Evolutionary conservation across 2,888 invertebrate genomes (phyloP).

Genomic region (Nemoura dubitans): DNA sequence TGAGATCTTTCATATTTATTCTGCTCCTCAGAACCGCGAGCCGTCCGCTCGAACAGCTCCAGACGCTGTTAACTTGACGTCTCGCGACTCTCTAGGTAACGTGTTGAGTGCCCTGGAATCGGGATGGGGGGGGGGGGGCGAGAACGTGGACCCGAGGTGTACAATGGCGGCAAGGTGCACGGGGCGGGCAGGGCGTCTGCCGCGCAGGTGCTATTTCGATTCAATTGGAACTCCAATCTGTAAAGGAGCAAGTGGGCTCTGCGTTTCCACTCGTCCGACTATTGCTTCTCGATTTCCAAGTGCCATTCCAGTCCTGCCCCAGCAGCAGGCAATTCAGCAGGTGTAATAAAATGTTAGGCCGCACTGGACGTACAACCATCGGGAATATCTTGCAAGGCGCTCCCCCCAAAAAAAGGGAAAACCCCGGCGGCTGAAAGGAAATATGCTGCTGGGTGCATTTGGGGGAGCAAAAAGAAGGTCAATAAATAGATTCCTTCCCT

Average conservation of each 20-base stretch:
- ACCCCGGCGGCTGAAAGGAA: conserved; percentile 14
- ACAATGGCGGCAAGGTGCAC: too few relatives aligned
- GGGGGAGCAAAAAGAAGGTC: conserved; percentile 44
- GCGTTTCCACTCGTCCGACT: background rate
- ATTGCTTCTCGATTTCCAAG: background rate
- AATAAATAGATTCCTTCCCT: conserved; percentile 47
- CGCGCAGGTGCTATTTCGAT: background rate
- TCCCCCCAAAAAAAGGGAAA: conserved; percentile 26
- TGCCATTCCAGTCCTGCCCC: too few relatives aligned
- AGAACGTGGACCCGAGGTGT: too few relatives aligned
- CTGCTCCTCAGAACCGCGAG: conserved; percentile 22
- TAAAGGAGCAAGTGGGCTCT: background rate
- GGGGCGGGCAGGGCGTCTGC: too few relatives aligned
- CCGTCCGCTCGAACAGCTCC: background rate
- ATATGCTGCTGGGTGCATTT: conserved; percentile 20
- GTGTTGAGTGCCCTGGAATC: background rate
- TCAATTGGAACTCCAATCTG: background rate
- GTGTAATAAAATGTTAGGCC: conserved; percentile 28
- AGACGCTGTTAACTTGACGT: conserved; percentile 8
- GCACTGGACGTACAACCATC: conserved; percentile 14
- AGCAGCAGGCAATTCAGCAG: background rate
- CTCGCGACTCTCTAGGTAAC: background rate
- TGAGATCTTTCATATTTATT: conserved; percentile 46
- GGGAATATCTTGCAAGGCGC: background rate
- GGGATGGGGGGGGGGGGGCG: background rate